Percentiles rank a stretch among this genome's conserved stretches.
phyloP scores from a whole-genome alignment of 2,113 vertebrate genomes.

The Serinus canaria region DNA sequence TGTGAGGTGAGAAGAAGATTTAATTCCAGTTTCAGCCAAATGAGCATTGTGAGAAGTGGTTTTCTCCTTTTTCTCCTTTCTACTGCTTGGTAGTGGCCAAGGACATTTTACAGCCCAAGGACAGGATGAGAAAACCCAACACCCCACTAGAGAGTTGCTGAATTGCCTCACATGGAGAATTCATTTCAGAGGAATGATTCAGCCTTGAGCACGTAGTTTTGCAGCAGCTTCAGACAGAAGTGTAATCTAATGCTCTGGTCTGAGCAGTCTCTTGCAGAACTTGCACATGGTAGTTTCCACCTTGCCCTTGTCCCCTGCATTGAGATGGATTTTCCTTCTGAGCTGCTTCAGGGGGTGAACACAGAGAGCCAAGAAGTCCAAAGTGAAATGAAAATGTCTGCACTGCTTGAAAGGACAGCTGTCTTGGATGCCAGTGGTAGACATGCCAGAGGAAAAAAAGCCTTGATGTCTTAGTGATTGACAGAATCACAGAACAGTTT shows the following conservation, averaged over 20 bases:
- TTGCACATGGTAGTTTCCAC: neutral
- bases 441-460: neutral
- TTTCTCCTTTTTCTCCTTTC: neutral
- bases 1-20: neutral
- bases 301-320: neutral
- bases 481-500: neutral
- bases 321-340: neutral
- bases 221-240: neutral
- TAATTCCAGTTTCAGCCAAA: neutral
- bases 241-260: neutral
- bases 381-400: neutral
- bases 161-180: neutral
- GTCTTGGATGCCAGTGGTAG: neutral
- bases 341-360: neutral
- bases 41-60: neutral
- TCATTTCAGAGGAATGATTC: conserved; percentile 14
- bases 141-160: neutral
- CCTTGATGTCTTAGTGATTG: neutral
- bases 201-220: neutral
- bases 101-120: neutral
- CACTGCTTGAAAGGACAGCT: neutral
- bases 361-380: neutral
- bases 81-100: neutral
- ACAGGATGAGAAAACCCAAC: conserved; percentile 11
- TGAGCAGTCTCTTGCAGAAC: neutral